Evolutionary conservation across 2,797 vertebrate species (phyloP).

Genomic region (Cuculus canorus): DNA sequence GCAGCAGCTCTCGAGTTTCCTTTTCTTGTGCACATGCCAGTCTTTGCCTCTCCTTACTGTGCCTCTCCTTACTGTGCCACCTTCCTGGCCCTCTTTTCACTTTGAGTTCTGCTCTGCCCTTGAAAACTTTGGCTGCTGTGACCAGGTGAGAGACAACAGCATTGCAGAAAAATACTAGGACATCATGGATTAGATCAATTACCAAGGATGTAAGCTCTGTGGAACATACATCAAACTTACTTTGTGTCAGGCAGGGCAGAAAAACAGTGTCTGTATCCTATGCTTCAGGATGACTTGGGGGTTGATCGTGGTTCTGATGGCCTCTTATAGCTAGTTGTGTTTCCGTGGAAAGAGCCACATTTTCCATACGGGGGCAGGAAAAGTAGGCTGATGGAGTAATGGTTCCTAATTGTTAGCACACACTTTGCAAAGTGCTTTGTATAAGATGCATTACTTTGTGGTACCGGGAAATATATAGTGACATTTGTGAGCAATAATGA

Average conservation of each 20-base stretch:
- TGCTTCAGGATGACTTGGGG: neutral
- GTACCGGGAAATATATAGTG: neutral
- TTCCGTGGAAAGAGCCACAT: neutral
- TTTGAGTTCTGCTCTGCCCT: constrained; percentile 86
- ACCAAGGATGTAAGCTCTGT: constrained; percentile 70
- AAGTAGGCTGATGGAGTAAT: neutral
- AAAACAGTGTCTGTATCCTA: neutral
- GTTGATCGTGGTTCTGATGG: neutral
- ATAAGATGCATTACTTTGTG: neutral
- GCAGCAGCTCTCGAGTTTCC: neutral
- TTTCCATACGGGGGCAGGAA: neutral
- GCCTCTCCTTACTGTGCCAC: constrained; percentile 81
- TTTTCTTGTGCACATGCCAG: neutral
- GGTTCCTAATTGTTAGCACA: neutral
- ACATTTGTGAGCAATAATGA: neutral
- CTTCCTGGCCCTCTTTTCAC: constrained; percentile 81
- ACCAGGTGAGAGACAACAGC: constrained; percentile 78
- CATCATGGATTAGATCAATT: constrained; percentile 80
- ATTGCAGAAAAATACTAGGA: constrained; percentile 84
- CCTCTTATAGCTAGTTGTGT: neutral
- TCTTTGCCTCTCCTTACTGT: constrained; percentile 25
- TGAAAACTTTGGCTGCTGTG: constrained; percentile 86
- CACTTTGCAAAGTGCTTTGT: neutral
- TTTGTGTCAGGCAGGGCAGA: constrained; percentile 84
- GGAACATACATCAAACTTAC: constrained; percentile 83